Conservation (phyloP, 2,888 invertebrate genomes). For the Leptogaster cylindrica region DNA sequence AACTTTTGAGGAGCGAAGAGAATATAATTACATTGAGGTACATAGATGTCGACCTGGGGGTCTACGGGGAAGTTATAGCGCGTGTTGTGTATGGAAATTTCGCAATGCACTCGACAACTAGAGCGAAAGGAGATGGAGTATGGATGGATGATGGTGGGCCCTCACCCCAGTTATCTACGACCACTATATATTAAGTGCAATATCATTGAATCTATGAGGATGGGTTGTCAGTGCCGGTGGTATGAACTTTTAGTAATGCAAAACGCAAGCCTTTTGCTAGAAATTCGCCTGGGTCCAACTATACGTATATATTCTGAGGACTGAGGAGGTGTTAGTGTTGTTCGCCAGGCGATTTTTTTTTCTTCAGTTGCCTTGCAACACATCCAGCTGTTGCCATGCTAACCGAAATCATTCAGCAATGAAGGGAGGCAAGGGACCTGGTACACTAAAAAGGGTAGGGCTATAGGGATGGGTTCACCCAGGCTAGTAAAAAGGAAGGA, state of each 20-base stretch:
- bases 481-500: conserved; percentile 28
- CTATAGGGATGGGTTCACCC: background rate
- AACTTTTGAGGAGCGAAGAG: conserved; percentile 33
- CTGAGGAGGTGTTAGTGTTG: conserved; percentile 26
- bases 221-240: background rate
- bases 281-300: conserved; percentile 13
- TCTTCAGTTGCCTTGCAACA: conserved; percentile 32
- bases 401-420: conserved; percentile 38
- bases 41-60: conserved; percentile 35
- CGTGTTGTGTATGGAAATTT: conserved; percentile 36
- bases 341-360: conserved; percentile 30
- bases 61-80: conserved; percentile 27
- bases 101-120: conserved; percentile 35
- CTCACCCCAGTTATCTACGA: background rate
- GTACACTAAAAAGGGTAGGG: background rate
- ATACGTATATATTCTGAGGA: conserved; percentile 1
- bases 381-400: conserved; percentile 40
- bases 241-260: conserved; percentile 32
- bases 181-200: conserved; percentile 17
- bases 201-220: conserved; percentile 26
- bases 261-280: conserved; percentile 28
- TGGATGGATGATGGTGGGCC: conserved; percentile 32
- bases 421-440: background rate
- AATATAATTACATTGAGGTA: conserved; percentile 36
- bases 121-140: conserved; percentile 29